Evolutionary conservation across 2,888 invertebrate genomes (phyloP), one percentile per base, ranked within the genome.

Genomic region (Drosophila neotestacea): DNA sequence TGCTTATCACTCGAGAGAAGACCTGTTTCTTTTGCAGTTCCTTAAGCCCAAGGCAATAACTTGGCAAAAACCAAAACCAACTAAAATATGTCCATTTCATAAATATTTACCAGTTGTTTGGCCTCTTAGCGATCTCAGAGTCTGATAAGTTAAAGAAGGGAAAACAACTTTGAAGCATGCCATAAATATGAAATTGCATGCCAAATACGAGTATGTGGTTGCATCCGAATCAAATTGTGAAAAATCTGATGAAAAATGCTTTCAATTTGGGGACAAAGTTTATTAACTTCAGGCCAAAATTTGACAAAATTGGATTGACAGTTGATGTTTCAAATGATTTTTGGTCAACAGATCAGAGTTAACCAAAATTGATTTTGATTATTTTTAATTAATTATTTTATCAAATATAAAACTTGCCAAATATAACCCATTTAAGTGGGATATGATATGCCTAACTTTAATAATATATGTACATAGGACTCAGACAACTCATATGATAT

Each of bases 131-230:
- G 89, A 88, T 82, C 84, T 39, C 38, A 22, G 28, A 27, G 32
- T 30, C 38, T 41, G 89, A 88, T 82, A 86, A 86, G 77, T 81
- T 67, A 34, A 44, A 78, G 74, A 78, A 77, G 89, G 77, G 83
- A 85, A 84, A 88, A 88, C 84, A 82, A 85, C 84, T 70, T 79
- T 64, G 46, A 2, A 46, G 69, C 73, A 78, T 77, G 88, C 90
- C 84, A 85, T 85, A 88, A 81, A 83, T 66, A 70, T 66, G 60
- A 73, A 73, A 22, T 55, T 13, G 22, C 55, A 44, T 36, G 34
- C 58, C 58, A 58, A 46, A 47, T 38, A 58, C 13, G 55, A 6
- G 13, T 34, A 36, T 44, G 16, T 13, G 47, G 38, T 34, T 34
- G 68, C 70, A 70, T 9, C 56, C 52, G 42, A 79, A 75, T 76